phyloP scores from a whole-genome alignment of 2,888 invertebrate species.

The Abrostola triplasia region DNA sequence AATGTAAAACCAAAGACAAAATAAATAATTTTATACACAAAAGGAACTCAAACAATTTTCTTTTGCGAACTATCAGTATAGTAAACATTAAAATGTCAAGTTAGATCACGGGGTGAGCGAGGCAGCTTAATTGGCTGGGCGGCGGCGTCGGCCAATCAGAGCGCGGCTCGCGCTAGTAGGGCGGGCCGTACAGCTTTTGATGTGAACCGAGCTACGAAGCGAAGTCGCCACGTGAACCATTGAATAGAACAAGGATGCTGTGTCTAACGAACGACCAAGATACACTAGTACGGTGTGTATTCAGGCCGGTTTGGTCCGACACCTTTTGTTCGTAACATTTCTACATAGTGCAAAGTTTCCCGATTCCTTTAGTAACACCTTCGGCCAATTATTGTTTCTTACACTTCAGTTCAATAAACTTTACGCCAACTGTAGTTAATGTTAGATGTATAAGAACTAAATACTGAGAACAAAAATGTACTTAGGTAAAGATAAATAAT shows the following conservation, averaged over 20 bases:
- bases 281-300: slow-evolving; percentile 20
- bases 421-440: too few species aligned
- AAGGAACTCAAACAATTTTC: slow-evolving; percentile 44
- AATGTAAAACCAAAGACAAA: not conserved
- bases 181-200: slow-evolving; percentile 78
- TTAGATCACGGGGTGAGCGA: slow-evolving; percentile 73
- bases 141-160: slow-evolving; percentile 78
- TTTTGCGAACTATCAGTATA: slow-evolving; percentile 64
- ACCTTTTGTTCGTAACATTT: slow-evolving; percentile 13
- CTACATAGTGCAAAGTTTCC: not conserved
- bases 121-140: slow-evolving; percentile 84
- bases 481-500: too few species aligned
- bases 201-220: slow-evolving; percentile 82
- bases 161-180: slow-evolving; percentile 66
- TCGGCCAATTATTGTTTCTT: not conserved
- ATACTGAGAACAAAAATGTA: too few species aligned
- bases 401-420: too few species aligned
- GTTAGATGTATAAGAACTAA: too few species aligned
- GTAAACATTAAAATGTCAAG: slow-evolving; percentile 87
- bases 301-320: slow-evolving; percentile 29
- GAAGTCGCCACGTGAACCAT: slow-evolving; percentile 72
- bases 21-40: slow-evolving; percentile 19
- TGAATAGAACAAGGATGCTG: slow-evolving; percentile 51
- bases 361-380: not conserved
- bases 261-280: slow-evolving; percentile 52